Percentiles rank a stretch among this genome's conserved stretches.
Evolutionary conservation across 2,888 invertebrate genomes (phyloP).

Genomic region (Thereva nobilitata): DNA sequence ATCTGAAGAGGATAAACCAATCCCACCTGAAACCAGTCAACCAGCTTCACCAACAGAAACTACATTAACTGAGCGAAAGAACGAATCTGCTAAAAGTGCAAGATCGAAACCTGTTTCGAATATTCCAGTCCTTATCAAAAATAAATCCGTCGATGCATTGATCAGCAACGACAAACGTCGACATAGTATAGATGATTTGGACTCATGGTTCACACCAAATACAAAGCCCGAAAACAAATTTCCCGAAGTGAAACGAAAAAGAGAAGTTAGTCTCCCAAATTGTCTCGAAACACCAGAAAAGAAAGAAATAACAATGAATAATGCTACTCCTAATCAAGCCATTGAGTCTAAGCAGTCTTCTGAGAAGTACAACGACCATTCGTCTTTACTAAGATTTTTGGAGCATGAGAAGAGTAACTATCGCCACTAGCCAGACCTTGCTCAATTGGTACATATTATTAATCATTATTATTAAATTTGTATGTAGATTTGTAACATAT

Average conservation of each 20-base stretch:
- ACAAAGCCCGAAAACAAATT: conserved; percentile 20
- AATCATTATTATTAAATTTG: conserved; percentile 1
- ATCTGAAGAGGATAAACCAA: no score
- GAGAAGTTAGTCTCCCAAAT: conserved; percentile 38
- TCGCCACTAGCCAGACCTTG: not conserved
- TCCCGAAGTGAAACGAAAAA: conserved; percentile 28
- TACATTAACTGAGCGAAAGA: no score
- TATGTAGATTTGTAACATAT: conserved; percentile 15
- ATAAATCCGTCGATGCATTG: conserved; percentile 19
- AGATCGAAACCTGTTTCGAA: conserved; percentile 16
- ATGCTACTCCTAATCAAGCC: not conserved
- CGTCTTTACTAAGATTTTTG: conserved; percentile 25
- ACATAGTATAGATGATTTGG: conserved; percentile 44
- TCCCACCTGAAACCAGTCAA: no score
- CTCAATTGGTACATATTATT: not conserved
- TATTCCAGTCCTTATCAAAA: conserved; percentile 25
- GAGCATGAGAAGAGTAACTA: conserved; percentile 19
- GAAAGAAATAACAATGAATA: not conserved
- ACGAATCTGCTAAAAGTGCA: not conserved
- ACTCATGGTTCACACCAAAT: conserved; percentile 42
- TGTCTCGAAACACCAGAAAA: conserved; percentile 21
- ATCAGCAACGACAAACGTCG: conserved; percentile 35
- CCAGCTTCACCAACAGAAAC: no score
- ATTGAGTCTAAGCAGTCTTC: no score
- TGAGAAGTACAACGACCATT: conserved; percentile 4